phyloP scores from a whole-genome alignment of 2,888 invertebrate genomes.

The Itoplectis maculator region DNA sequence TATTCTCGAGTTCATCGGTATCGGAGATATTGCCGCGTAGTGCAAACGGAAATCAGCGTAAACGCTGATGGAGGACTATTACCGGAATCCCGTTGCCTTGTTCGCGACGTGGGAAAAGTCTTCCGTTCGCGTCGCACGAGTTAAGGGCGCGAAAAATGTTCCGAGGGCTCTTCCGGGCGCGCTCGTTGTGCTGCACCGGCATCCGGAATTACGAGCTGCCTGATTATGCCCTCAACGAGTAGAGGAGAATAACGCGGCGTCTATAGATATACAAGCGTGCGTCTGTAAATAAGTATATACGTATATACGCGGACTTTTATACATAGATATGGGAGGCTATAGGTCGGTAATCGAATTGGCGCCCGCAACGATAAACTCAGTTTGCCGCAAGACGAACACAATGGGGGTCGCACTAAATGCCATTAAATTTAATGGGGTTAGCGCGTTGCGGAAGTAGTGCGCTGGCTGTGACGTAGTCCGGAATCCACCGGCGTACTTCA shows the following conservation, averaged over 20 bases:
- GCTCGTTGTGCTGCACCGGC: constrained; percentile 3
- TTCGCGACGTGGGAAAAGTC: background rate
- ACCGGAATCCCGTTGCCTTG: background rate
- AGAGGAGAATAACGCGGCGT: constrained; percentile 7
- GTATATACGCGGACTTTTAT: background rate
- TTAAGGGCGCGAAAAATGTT: constrained; percentile 17
- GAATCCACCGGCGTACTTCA: constrained; percentile 4
- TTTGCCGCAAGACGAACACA: constrained; percentile 57
- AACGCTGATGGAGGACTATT: constrained; percentile 17
- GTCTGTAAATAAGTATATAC: background rate
- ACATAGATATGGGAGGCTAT: constrained; percentile 15
- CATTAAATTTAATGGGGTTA: constrained; percentile 74
- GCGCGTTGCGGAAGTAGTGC: constrained; percentile 59
- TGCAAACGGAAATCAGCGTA: background rate
- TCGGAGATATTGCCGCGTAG: background rate
- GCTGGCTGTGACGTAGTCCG: constrained; percentile 39
- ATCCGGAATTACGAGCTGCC: background rate
- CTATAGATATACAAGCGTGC: background rate
- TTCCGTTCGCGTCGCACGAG: background rate
- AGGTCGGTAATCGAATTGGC: constrained; percentile 48
- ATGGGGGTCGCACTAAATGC: constrained; percentile 65
- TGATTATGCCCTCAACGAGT: constrained; percentile 23
- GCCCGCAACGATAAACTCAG: constrained; percentile 56
- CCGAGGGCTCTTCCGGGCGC: background rate
- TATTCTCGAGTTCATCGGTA: background rate